A percentile compares a stretch with the other conserved stretches of the same genome.
Evolutionary conservation across 2,797 vertebrate species (phyloP).

Genomic region (Hippocampus kuda): DNA sequence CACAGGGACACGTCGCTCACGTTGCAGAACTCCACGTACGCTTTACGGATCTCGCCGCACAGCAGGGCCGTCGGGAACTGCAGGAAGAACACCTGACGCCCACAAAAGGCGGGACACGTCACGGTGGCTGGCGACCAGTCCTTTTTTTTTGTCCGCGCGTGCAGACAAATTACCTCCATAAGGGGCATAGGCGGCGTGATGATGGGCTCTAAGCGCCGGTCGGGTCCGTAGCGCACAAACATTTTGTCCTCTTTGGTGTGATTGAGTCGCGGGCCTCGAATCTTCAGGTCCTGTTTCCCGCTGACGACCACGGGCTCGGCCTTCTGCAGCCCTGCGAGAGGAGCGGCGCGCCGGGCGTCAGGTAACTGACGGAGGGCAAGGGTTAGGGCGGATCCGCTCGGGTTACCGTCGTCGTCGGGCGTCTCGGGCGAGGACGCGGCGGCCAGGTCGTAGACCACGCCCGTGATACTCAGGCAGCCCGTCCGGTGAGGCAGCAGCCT

Average conservation of each 20-base stretch:
- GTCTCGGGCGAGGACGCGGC: conserved; percentile 62
- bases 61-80: conserved; percentile 94
- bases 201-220: conserved; percentile 86
- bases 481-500: conserved; percentile 88
- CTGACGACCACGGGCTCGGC: conserved; percentile 73
- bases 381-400: too few relatives aligned
- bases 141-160: neutral
- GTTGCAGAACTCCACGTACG: conserved; percentile 92
- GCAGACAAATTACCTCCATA: conserved; percentile 75
- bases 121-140: neutral
- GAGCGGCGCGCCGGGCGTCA: neutral
- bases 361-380: neutral
- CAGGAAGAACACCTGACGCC: conserved; percentile 87
- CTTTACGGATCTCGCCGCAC: conserved; percentile 92
- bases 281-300: conserved; percentile 88
- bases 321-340: conserved; percentile 54
- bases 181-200: conserved; percentile 89
- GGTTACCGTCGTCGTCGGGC: conserved; percentile 66
- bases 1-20: conserved; percentile 82
- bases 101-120: neutral
- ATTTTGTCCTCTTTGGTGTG: conserved; percentile 96
- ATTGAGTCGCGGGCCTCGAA: conserved; percentile 89
- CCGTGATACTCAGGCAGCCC: conserved; percentile 87
- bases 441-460: conserved; percentile 86
- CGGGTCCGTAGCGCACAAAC: conserved; percentile 79